A percentile compares a stretch with the other conserved stretches of the same genome.
These are phyloP conservation scores for Cervus canadensis DNA, from an alignment of 2,113 vertebrate genomes.

Conservation along the genomic window DNA sequence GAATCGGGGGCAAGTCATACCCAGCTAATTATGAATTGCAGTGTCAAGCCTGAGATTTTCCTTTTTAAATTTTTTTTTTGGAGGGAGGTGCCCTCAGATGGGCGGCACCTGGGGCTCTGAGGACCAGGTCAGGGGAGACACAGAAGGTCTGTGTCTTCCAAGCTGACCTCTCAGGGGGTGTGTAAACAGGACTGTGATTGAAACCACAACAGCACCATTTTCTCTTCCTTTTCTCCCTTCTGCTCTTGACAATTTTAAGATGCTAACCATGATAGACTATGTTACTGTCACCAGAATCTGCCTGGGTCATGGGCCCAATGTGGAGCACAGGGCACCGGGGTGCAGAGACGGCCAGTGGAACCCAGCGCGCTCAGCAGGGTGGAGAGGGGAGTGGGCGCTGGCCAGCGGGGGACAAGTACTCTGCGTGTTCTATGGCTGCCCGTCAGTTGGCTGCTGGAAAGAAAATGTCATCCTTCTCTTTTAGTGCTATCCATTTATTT, in stretches of 20 bases:
- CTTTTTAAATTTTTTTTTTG: conserved; percentile 37
- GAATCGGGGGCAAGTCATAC: conserved; percentile 77
- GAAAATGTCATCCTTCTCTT: conserved; percentile 58
- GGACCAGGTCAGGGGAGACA: not conserved
- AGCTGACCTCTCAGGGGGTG: conserved; percentile 20
- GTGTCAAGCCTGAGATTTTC: conserved; percentile 72
- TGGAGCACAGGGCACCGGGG: conserved; percentile 15
- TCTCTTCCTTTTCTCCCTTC: conserved; percentile 47
- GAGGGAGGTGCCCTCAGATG: conserved; percentile 39
- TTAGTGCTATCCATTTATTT: conserved; percentile 82
- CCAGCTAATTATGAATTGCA: conserved; percentile 74
- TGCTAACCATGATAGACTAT: conserved; percentile 57
- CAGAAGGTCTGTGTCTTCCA: not conserved
- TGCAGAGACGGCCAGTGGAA: conserved; percentile 36
- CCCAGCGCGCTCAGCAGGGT: conserved; percentile 52
- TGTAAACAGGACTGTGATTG: not conserved
- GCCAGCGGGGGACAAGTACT: fast-evolving
- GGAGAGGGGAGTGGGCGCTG: not conserved
- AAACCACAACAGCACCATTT: conserved; percentile 23
- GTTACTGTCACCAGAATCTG: conserved; percentile 43
- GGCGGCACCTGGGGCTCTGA: conserved; percentile 45
- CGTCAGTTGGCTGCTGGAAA: conserved; percentile 67
- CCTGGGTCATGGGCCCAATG: conserved; percentile 50
- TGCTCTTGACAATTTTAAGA: conserved; percentile 49
- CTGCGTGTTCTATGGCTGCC: not conserved